A percentile compares a stretch with the other conserved stretches of the same genome.
Evolutionary conservation across 2,797 vertebrate genomes (phyloP).

Genomic region (Holocentrus rufus): DNA sequence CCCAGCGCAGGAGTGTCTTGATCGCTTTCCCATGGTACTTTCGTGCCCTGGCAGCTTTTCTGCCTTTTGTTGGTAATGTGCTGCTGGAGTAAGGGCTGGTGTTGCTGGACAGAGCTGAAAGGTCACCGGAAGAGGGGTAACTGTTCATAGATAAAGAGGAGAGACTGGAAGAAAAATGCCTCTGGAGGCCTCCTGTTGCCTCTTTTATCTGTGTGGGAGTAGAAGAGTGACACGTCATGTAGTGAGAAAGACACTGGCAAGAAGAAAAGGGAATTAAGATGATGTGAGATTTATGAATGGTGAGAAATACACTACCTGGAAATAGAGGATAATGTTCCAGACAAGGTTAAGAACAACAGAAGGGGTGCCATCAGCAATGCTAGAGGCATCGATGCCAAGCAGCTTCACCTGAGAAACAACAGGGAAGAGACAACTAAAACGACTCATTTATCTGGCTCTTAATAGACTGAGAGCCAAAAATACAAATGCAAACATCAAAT

Average conservation of each 20-base stretch:
- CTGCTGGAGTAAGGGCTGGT: constrained; percentile 82
- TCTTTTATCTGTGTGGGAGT: constrained; percentile 68
- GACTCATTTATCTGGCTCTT: neutral
- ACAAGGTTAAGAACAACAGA: constrained; percentile 89
- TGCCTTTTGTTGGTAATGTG: constrained; percentile 82
- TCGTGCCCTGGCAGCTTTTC: constrained; percentile 74
- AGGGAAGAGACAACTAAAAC: constrained; percentile 12
- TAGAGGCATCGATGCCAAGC: constrained; percentile 87
- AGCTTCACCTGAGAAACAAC: constrained; percentile 85
- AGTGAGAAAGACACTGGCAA: neutral
- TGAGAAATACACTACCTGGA: constrained; percentile 81
- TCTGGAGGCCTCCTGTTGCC: constrained; percentile 58
- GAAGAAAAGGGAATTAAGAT: neutral
- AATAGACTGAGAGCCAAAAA: neutral
- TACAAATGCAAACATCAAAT: neutral
- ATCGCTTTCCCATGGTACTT: constrained; percentile 89
- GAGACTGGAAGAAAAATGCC: constrained; percentile 80
- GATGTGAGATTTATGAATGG: constrained; percentile 1
- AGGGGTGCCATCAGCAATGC: constrained; percentile 90
- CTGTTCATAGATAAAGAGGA: constrained; percentile 84
- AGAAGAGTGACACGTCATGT: neutral
- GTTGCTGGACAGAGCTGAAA: constrained; percentile 82
- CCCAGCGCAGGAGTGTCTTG: constrained; percentile 87
- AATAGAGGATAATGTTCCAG: constrained; percentile 93
- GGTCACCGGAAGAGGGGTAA: constrained; percentile 79